Conservation (phyloP, 2,797 vertebrate species). For the Squalus acanthias region DNA sequence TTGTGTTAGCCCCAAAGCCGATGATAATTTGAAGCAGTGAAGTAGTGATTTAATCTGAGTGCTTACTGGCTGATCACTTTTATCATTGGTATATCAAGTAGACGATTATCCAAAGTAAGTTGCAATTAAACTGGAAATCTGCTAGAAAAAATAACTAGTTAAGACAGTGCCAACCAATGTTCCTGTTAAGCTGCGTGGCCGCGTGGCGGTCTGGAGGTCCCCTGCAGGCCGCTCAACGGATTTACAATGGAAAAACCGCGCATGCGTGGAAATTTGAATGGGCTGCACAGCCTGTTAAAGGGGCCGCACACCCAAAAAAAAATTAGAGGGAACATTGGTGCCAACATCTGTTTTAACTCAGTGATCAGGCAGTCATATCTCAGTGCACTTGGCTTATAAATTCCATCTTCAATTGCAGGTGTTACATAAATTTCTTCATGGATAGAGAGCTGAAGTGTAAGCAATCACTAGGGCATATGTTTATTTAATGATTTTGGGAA, state of each 20-base stretch:
- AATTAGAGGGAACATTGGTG: too few relatives aligned
- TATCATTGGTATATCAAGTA: not conserved
- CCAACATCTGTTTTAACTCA: not conserved
- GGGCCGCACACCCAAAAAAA: too few relatives aligned
- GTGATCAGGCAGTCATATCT: not conserved
- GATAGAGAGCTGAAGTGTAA: not conserved
- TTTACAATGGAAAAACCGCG: too few relatives aligned
- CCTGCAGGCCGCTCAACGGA: too few relatives aligned
- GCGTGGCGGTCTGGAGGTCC: too few relatives aligned
- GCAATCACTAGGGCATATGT: not conserved
- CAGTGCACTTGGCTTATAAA: not conserved
- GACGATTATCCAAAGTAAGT: not conserved
- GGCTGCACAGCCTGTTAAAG: too few relatives aligned
- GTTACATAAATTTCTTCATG: not conserved
- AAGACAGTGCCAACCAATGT: too few relatives aligned
- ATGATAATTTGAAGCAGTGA: not conserved
- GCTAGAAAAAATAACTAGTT: not conserved
- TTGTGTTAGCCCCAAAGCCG: not conserved
- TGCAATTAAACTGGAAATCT: not conserved
- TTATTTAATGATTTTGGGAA: constrained; percentile 20
- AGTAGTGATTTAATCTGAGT: not conserved
- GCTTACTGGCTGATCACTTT: not conserved
- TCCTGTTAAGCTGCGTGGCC: too few relatives aligned
- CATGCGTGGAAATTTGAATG: too few relatives aligned
- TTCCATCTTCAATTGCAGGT: not conserved